Conservation (phyloP, 2,113 vertebrate genomes). For the Drymodes brunneopygia region DNA sequence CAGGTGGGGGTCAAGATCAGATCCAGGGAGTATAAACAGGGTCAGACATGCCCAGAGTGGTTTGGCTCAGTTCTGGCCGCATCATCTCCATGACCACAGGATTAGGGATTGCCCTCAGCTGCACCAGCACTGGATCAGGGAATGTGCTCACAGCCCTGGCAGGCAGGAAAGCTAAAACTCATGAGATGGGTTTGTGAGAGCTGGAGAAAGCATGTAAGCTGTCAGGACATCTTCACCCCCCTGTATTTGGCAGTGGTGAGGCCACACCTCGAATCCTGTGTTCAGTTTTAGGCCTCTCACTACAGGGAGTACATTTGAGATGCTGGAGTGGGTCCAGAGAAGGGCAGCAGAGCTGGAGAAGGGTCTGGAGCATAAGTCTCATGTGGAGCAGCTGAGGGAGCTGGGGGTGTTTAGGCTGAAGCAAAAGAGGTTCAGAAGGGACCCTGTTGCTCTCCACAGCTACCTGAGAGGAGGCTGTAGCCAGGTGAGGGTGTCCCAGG, state of each 20-base stretch:
- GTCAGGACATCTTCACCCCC: accelerated
- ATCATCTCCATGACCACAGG: background rate
- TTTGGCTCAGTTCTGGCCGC: background rate
- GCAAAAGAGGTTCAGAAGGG: background rate
- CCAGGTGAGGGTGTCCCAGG: no score
- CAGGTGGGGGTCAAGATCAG: background rate
- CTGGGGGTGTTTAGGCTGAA: background rate
- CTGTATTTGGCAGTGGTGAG: background rate
- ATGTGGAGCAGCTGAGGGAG: background rate
- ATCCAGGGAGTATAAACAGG: background rate
- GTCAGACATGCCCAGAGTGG: background rate
- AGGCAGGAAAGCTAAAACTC: background rate
- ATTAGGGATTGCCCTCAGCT: background rate
- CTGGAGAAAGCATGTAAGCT: background rate
- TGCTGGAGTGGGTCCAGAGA: background rate
- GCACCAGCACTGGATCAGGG: background rate
- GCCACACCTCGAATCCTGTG: accelerated
- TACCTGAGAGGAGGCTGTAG: background rate
- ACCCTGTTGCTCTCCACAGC: background rate
- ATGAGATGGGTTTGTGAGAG: background rate
- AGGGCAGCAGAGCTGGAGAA: background rate
- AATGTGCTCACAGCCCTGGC: background rate
- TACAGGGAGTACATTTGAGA: background rate
- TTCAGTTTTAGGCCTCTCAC: background rate
- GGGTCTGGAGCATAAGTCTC: background rate